Percentiles rank a stretch among this genome's conserved stretches.
Evolutionary conservation across 92 coral and sea anemone species (phyloP).

Genomic region (Actinostola sp.): DNA sequence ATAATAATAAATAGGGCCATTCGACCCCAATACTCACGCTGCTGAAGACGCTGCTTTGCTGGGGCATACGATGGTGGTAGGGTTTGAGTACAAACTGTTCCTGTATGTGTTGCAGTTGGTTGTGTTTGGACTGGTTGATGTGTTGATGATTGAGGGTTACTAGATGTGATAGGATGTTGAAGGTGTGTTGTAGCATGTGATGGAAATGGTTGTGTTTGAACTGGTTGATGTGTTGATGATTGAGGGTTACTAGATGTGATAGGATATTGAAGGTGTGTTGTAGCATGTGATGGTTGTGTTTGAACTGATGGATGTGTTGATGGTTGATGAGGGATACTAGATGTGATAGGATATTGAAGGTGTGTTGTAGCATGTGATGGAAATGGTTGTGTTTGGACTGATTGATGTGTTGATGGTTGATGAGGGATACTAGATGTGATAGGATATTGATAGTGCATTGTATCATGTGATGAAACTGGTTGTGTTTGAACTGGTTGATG

Average conservation of each 20-base stretch:
- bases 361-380: too few relatives aligned
- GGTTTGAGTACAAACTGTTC: not conserved
- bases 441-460: not conserved
- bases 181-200: too few relatives aligned
- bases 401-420: not conserved
- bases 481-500: conserved; percentile 3
- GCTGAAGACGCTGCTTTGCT: conserved; percentile 5
- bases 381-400: not conserved
- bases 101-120: not conserved
- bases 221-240: not conserved
- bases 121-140: not conserved
- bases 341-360: not conserved
- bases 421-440: not conserved
- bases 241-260: not conserved
- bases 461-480: too few relatives aligned
- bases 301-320: not conserved
- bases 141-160: not conserved
- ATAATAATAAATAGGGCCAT: not conserved
- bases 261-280: too few relatives aligned
- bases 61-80: conserved; percentile 11
- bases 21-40: not conserved
- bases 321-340: not conserved
- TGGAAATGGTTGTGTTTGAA: not conserved
- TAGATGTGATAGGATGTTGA: conserved; percentile 3
- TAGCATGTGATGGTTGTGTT: too few relatives aligned